Percentiles rank a stretch among this genome's conserved stretches.
phyloP scores from a whole-genome alignment of 2,797 vertebrate species.

The Channa striata region DNA sequence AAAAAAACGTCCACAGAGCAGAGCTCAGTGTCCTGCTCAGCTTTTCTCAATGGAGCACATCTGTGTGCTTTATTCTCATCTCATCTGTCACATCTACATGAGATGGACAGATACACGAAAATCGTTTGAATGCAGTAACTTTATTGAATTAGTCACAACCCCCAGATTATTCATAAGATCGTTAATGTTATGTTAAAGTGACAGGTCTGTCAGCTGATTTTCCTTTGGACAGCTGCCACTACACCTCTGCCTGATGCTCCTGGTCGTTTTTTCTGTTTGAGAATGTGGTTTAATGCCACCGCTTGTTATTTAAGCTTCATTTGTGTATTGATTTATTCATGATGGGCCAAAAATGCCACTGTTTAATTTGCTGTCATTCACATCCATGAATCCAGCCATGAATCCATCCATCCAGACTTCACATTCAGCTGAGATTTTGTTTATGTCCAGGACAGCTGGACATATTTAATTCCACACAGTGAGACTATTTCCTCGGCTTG shows the following conservation, averaged over 20 bases:
- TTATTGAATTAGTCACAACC: neutral
- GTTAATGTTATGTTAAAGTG: too few relatives aligned
- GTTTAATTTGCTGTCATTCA: neutral
- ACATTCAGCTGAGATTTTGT: constrained; percentile 31
- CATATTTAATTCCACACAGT: neutral
- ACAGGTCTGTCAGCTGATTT: neutral
- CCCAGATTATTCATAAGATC: too few relatives aligned
- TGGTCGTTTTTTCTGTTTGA: neutral
- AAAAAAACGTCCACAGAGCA: constrained; percentile 68
- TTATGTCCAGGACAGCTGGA: neutral
- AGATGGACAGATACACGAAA: neutral
- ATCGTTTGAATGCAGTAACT: neutral
- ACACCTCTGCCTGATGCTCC: neutral
- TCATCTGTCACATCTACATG: neutral
- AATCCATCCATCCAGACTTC: constrained; percentile 1
- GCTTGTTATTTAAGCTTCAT: too few relatives aligned
- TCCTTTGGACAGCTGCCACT: neutral
- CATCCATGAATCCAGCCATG: neutral
- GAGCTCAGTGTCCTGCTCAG: constrained; percentile 35
- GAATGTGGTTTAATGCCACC: neutral
- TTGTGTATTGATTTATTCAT: too few relatives aligned
- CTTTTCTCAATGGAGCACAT: constrained; percentile 78
- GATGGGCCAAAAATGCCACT: too few relatives aligned
- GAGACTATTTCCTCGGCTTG: neutral
- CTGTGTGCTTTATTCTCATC: constrained; percentile 21